A percentile compares a stretch with the other conserved stretches of the same genome.
Conservation (phyloP, 2,888 invertebrate species). For the Drosophila vallismaia region DNA sequence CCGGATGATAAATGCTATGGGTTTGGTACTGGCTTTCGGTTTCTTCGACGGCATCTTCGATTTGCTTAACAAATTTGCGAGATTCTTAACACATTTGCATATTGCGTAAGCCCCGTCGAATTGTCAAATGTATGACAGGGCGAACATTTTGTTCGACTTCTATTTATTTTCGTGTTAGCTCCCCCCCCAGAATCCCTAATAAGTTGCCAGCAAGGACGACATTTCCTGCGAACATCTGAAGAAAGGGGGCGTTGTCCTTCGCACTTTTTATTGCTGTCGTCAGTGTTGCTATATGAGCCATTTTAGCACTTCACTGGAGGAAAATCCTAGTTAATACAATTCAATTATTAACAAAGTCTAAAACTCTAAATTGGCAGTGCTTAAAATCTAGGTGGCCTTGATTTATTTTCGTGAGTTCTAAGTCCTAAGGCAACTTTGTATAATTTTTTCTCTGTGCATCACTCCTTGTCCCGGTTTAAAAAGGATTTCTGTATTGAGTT, state of each 20-base stretch:
- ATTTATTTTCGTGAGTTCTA: no score
- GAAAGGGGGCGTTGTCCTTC: conserved; percentile 41
- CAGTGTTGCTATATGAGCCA: conserved; percentile 46
- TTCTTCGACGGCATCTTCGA: conserved; percentile 62
- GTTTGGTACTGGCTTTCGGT: conserved; percentile 24
- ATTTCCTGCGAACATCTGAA: conserved; percentile 66
- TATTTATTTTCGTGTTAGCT: conserved; percentile 19
- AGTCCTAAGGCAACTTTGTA: no score
- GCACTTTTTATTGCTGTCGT: conserved; percentile 64
- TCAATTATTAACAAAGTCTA: no score
- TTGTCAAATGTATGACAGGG: conserved; percentile 65
- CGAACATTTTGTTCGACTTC: conserved; percentile 54
- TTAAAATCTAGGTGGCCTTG: no score
- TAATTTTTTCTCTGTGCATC: background rate
- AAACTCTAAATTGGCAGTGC: no score
- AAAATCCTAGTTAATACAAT: background rate
- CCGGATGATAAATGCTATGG: conserved; percentile 68
- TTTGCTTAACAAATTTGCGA: conserved; percentile 79
- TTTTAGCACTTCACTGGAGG: background rate
- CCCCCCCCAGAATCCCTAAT: conserved; percentile 29
- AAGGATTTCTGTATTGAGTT: conserved; percentile 65
- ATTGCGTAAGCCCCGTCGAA: conserved; percentile 53
- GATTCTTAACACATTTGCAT: conserved; percentile 79
- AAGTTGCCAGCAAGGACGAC: conserved; percentile 71
- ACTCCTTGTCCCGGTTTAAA: conserved; percentile 23